Evolutionary conservation across 2,113 vertebrate species (phyloP).

Genomic region (Microtus oregoni): DNA sequence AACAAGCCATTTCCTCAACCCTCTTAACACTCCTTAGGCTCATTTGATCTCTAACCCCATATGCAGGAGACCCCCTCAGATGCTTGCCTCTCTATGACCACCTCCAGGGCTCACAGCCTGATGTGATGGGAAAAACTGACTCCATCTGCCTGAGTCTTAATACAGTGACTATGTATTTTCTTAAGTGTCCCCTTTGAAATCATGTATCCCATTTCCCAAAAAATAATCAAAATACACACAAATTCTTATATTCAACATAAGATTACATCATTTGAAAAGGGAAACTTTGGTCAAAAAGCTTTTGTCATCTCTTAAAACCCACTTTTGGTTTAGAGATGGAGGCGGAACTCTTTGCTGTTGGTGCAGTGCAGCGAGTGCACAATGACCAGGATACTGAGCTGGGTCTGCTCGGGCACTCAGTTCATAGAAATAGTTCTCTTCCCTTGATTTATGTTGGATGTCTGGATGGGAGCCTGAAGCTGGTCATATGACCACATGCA

Average conservation of each 20-base stretch:
- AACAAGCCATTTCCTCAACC: neutral
- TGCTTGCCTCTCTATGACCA: neutral
- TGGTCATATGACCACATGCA: neutral
- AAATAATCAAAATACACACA: neutral
- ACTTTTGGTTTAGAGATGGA: conserved; percentile 20
- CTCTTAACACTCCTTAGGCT: neutral
- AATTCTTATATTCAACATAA: conserved; percentile 2
- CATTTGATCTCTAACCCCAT: neutral
- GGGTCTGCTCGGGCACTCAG: neutral
- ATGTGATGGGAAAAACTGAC: neutral
- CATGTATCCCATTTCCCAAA: neutral
- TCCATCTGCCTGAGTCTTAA: neutral
- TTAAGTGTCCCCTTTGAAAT: conserved; percentile 19
- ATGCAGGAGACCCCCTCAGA: neutral
- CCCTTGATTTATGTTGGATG: neutral
- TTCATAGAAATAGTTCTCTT: neutral
- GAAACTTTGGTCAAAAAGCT: neutral
- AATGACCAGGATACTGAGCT: neutral
- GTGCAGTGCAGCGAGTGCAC: neutral
- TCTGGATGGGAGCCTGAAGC: neutral
- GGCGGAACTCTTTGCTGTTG: neutral
- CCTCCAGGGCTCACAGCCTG: neutral
- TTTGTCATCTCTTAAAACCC: neutral
- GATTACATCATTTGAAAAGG: conserved; percentile 5
- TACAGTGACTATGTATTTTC: neutral